Percentiles rank a stretch among this genome's conserved stretches.
Conservation (phyloP, 2,797 vertebrate genomes). For the Alectoris magna region DNA sequence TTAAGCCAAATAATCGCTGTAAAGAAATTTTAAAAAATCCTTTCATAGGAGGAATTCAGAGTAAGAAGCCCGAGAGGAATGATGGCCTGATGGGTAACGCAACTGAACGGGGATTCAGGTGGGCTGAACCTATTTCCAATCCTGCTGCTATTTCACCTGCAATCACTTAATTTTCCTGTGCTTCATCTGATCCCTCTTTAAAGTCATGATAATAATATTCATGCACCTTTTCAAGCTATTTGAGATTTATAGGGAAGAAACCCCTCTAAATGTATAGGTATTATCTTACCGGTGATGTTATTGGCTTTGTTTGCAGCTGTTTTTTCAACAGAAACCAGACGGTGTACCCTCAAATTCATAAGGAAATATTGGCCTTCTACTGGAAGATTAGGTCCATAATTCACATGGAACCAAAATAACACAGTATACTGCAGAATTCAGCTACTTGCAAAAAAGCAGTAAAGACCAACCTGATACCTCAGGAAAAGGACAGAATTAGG, state of each 20-base stretch:
- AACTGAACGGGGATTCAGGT: neutral
- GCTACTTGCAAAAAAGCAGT: rapidly evolving
- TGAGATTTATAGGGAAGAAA: neutral
- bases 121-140: neutral
- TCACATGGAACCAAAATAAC: neutral
- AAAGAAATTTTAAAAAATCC: rapidly evolving
- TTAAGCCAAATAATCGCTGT: neutral
- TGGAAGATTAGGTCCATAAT: neutral
- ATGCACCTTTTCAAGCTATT: neutral
- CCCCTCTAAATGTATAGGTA: neutral
- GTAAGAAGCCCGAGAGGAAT: neutral
- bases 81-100: neutral
- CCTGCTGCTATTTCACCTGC: neutral
- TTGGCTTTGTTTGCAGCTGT: neutral
- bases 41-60: neutral
- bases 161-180: neutral
- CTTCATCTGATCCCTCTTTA: neutral
- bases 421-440: neutral
- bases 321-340: neutral
- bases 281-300: neutral
- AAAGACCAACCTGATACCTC: neutral
- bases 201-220: neutral
- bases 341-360: neutral
- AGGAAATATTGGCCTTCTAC: neutral
- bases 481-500: neutral